These are phyloP conservation scores for Zaprionus kolodkinae DNA, from an alignment of 1,140 invertebrate genomes.

Conservation along the genomic window DNA sequence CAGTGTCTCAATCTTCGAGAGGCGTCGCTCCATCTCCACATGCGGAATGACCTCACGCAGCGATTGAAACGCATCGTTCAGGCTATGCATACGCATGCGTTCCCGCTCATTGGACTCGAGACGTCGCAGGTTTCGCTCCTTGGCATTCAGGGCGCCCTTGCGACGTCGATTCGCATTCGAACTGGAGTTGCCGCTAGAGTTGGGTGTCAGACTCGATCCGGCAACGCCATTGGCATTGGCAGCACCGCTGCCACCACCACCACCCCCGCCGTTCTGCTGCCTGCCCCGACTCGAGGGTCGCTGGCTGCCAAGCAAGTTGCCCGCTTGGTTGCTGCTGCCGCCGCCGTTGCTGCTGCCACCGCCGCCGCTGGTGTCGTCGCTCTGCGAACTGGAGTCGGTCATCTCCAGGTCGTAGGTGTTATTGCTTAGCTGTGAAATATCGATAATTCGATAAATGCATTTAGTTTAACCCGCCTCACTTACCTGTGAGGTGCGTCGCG, in stretches of 20 bases:
- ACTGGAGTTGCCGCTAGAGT: conserved; percentile 39
- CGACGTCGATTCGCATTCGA: conserved; percentile 85
- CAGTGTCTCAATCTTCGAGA: conserved; percentile 94
- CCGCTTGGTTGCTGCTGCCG: conserved; percentile 54
- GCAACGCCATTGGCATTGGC: neutral
- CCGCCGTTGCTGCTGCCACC: conserved; percentile 83
- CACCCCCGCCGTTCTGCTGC: conserved; percentile 38
- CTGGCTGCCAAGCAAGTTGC: conserved; percentile 31
- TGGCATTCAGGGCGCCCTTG: conserved; percentile 89
- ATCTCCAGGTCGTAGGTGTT: conserved; percentile 83
- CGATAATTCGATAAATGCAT: conserved; percentile 6
- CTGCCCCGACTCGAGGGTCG: conserved; percentile 66
- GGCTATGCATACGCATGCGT: conserved; percentile 94
- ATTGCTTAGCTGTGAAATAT: conserved; percentile 73
- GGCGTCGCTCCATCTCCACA: conserved; percentile 92
- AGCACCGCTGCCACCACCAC: neutral
- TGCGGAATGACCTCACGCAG: conserved; percentile 94
- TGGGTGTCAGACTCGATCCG: conserved; percentile 30
- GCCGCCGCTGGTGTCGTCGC: conserved; percentile 83
- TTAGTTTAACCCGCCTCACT: conserved; percentile 10
- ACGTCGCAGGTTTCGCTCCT: conserved; percentile 92
- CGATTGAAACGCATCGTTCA: conserved; percentile 94
- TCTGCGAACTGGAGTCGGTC: conserved; percentile 84
- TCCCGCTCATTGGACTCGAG: conserved; percentile 95
- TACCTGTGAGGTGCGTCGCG: conserved; percentile 81